These are phyloP conservation scores for Odontamblyopus rebecca DNA, from an alignment of 2,797 vertebrate genomes.

Conservation along the genomic window DNA sequence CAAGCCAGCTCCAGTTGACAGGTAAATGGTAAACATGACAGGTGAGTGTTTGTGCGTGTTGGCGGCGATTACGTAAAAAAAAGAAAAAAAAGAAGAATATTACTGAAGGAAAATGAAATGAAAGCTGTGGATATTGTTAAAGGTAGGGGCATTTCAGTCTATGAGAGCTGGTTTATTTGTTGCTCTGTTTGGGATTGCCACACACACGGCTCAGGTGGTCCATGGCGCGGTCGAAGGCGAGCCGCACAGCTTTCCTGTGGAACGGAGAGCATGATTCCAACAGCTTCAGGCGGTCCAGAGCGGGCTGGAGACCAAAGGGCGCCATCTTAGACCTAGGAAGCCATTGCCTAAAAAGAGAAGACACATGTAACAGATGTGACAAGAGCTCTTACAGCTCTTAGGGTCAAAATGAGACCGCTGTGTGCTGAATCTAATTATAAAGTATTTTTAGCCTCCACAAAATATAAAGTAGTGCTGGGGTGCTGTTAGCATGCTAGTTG, in stretches of 20 bases:
- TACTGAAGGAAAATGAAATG: conserved; percentile 18
- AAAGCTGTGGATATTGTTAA: conserved; percentile 17
- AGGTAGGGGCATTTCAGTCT: conserved; percentile 66
- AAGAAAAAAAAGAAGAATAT: no score
- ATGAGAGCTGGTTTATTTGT: conserved; percentile 77
- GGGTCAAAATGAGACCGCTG: no score
- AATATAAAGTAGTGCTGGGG: no score
- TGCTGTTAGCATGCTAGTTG: no score
- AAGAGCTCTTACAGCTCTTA: not conserved
- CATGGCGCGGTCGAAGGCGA: conserved; percentile 89
- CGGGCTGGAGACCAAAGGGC: conserved; percentile 86
- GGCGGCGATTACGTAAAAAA: conserved; percentile 11
- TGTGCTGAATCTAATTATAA: no score
- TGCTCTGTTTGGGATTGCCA: conserved; percentile 71
- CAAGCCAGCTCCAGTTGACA: conserved; percentile 49
- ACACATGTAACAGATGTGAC: not conserved
- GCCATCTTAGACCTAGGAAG: conserved; percentile 97
- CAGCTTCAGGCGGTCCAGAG: conserved; percentile 90
- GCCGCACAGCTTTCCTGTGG: conserved; percentile 87
- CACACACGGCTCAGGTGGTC: conserved; percentile 83
- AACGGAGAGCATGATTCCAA: conserved; percentile 87
- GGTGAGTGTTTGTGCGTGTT: conserved; percentile 20
- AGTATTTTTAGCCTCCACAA: no score
- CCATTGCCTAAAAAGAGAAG: conserved; percentile 86
- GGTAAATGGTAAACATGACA: conserved; percentile 48